Conservation (phyloP, 2,113 vertebrate species). For the Brachirus orientalis region DNA sequence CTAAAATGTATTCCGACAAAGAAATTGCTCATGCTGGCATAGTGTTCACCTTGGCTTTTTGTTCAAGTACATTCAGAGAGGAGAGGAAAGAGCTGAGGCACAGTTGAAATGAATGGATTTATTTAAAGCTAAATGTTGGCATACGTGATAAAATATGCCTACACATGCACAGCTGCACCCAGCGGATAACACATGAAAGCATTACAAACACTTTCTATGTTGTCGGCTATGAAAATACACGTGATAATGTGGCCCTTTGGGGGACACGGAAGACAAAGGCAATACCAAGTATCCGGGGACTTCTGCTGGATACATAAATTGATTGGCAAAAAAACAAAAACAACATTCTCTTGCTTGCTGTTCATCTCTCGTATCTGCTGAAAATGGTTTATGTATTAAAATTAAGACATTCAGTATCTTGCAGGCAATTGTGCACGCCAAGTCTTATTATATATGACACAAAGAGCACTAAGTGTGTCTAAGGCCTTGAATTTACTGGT, state of each 20-base stretch:
- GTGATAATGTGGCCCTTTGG: conserved; percentile 60
- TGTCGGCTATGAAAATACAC: conserved; percentile 51
- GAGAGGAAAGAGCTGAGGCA: conserved; percentile 14
- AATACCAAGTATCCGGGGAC: conserved; percentile 30
- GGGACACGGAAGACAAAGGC: conserved; percentile 42
- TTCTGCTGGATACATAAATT: conserved; percentile 46
- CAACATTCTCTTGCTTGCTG: conserved; percentile 14
- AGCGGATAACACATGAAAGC: conserved; percentile 56
- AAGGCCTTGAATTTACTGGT: conserved; percentile 37
- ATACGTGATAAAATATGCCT: conserved; percentile 57
- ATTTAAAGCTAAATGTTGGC: conserved; percentile 44
- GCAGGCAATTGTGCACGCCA: conserved; percentile 6
- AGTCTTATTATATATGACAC: conserved; percentile 46
- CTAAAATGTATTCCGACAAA: conserved; percentile 25
- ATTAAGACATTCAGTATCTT: conserved; percentile 17
- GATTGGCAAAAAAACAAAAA: conserved; percentile 53
- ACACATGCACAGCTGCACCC: conserved; percentile 51
- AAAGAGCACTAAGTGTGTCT: conserved; percentile 31
- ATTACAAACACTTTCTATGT: conserved; percentile 42
- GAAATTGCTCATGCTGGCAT: conserved; percentile 5
- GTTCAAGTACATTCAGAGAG: conserved; percentile 19
- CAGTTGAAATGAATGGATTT: conserved; percentile 35
- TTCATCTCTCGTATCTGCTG: conserved; percentile 42
- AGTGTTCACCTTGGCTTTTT: conserved; percentile 22
- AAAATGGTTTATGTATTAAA: conserved; percentile 11